Conservation (phyloP, 2,888 invertebrate genomes). For the Pachliopta kotzebuea region DNA sequence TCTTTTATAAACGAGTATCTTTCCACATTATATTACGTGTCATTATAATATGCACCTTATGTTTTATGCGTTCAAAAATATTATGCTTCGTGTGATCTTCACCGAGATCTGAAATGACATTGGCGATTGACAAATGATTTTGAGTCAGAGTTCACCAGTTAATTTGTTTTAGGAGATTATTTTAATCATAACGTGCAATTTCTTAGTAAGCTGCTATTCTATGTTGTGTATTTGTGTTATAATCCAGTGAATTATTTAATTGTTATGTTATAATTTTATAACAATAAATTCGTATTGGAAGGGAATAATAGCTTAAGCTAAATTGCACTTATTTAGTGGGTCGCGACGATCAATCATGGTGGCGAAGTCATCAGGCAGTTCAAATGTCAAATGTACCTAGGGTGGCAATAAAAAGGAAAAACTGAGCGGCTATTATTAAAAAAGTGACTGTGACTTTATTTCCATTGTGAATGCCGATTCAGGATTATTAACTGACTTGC, state of each 20-base stretch:
- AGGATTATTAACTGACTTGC: conserved; percentile 81
- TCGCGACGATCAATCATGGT: conserved; percentile 77
- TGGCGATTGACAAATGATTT: conserved; percentile 72
- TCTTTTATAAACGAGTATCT: conserved; percentile 19
- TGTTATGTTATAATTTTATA: conserved; percentile 34
- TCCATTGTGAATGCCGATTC: conserved; percentile 80
- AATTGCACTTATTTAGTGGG: conserved; percentile 79
- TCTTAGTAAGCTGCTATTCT: neutral
- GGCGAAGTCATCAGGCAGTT: conserved; percentile 77
- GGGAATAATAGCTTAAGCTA: conserved; percentile 67
- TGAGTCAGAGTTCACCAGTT: conserved; percentile 70
- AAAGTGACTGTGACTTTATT: conserved; percentile 81
- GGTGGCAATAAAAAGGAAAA: conserved; percentile 77
- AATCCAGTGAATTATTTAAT: conserved; percentile 11
- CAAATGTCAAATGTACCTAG: conserved; percentile 80
- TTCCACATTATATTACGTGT: conserved; percentile 15
- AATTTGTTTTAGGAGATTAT: conserved; percentile 65
- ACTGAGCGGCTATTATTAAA: conserved; percentile 78
- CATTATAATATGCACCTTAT: conserved; percentile 44
- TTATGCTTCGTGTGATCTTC: conserved; percentile 43
- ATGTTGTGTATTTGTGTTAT: neutral
- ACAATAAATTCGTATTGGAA: conserved; percentile 66
- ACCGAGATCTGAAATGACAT: conserved; percentile 66
- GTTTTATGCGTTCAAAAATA: conserved; percentile 36
- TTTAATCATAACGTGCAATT: conserved; percentile 28